These are phyloP conservation scores for Ophioninae sp. DNA, from an alignment of 2,888 invertebrate species.

Conservation along the genomic window DNA sequence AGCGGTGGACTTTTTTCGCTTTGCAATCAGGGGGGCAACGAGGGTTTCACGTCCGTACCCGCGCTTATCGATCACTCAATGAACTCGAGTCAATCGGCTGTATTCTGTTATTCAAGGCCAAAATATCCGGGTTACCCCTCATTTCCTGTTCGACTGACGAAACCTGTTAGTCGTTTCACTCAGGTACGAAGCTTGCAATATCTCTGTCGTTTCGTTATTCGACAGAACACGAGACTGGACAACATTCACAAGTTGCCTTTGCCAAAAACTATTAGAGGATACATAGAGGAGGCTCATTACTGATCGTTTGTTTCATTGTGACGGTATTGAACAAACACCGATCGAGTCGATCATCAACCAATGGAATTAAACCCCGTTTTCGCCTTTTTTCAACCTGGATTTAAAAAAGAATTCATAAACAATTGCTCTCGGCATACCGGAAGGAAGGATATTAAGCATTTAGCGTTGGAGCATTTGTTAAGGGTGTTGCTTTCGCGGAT, in stretches of 20 bases:
- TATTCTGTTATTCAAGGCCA: slow-evolving; percentile 88
- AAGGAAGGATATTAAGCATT: not conserved
- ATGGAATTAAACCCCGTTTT: not conserved
- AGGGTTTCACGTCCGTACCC: slow-evolving; percentile 84
- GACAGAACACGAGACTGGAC: slow-evolving; percentile 86
- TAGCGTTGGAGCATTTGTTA: slow-evolving; percentile 13
- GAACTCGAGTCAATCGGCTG: slow-evolving; percentile 86
- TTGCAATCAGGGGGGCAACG: slow-evolving; percentile 83
- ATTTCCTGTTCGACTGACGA: slow-evolving; percentile 88
- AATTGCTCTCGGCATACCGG: not conserved
- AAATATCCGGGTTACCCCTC: slow-evolving; percentile 86
- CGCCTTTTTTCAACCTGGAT: not conserved
- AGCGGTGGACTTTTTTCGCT: slow-evolving; percentile 86
- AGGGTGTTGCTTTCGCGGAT: not conserved
- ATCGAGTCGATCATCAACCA: not conserved
- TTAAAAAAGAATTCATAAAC: not conserved
- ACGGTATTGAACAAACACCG: not conserved
- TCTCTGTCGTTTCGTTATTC: slow-evolving; percentile 88
- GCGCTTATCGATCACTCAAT: slow-evolving; percentile 89
- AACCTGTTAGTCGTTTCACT: slow-evolving; percentile 88
- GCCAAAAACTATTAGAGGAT: slow-evolving; percentile 83
- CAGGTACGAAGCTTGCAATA: slow-evolving; percentile 88
- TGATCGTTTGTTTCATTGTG: slow-evolving; percentile 47
- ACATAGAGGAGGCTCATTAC: slow-evolving; percentile 81
- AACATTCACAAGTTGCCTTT: slow-evolving; percentile 88